Conservation (phyloP, 2,888 invertebrate genomes). For the Euzetes globulus region DNA sequence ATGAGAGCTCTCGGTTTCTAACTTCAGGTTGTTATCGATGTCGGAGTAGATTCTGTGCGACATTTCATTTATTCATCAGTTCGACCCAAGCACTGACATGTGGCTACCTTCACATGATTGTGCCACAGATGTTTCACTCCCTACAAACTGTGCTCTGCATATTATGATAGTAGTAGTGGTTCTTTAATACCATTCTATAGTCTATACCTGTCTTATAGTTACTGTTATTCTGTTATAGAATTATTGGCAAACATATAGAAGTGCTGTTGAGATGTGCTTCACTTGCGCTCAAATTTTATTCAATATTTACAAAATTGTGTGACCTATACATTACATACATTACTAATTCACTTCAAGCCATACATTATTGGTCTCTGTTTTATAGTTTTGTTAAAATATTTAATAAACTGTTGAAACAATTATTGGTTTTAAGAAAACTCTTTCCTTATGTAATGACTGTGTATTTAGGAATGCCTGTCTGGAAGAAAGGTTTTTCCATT, state of each 20-base stretch:
- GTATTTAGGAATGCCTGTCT: conserved; percentile 16
- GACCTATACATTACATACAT: neutral
- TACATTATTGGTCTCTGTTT: neutral
- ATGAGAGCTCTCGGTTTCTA: conserved; percentile 3
- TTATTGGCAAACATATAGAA: conserved; percentile 1
- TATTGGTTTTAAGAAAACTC: neutral
- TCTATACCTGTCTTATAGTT: conserved; percentile 16
- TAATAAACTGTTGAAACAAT: neutral
- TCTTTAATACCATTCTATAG: neutral
- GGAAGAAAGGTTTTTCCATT: conserved; percentile 7
- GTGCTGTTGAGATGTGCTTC: conserved; percentile 15
- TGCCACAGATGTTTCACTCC: conserved; percentile 18
- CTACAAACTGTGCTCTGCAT: conserved; percentile 1
- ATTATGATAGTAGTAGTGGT: conserved; percentile 21
- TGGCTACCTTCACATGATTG: conserved; percentile 25
- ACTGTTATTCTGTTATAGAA: neutral
- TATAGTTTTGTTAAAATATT: neutral
- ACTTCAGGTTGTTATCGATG: conserved; percentile 2
- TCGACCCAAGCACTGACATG: conserved; percentile 16
- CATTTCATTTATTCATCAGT: conserved; percentile 26
- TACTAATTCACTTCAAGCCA: neutral
- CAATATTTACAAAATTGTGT: conserved; percentile 1
- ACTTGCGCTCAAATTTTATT: neutral
- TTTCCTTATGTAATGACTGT: neutral
- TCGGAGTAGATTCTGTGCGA: conserved; percentile 12